Evolutionary conservation across 2,113 vertebrate genomes (phyloP), one percentile per base, ranked within the genome.

Genomic region (Microcebus ravelobensis): DNA sequence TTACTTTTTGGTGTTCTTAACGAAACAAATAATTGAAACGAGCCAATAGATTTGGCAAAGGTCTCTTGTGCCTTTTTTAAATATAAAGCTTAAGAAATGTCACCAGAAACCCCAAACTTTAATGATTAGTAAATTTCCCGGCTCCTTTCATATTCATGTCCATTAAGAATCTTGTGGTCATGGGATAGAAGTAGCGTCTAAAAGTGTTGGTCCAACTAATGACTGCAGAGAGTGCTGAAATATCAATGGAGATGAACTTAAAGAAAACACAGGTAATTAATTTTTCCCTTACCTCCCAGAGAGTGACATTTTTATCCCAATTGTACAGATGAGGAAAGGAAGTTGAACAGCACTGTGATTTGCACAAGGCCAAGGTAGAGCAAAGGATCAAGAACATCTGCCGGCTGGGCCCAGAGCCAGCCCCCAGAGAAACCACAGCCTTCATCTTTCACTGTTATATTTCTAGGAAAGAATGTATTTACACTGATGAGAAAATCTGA

Each of bases 211-310:
- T 90, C 65, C 61, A 71, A 65, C 81, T 87, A 77, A 93, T 81
- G 91, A 70, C 61, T 31, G 21, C n/a, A 67, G 65, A 95, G 82
- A 93, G 13, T 31, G 23, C 52, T 96, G 73, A 91, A 94, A 39
- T 84, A 67, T 74, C 95, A 48, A 50, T 63, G 61, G 81, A 91
- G 74, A 95, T 25, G 79, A 95, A 90, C 77, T 70, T 86, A 17
- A 83, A 93, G 91, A 92, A 96, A 95, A 95, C 31, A 57, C 42
- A 91, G 96, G 50, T 95, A 95, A 96, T 96, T 91, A 91, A 89
- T 96, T 96, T 94, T 95, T 91, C 93, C 80, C 94, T 97, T 94
- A 96, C 89, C 93, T 94, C 89, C 59, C 82, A 65, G 86, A 94
- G 20, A 93, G 73, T 12, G 21, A 39, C 21, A 42, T 68, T 96